phyloP scores from a whole-genome alignment of 2,113 vertebrate genomes.

The Zonotrichia leucophrys region DNA sequence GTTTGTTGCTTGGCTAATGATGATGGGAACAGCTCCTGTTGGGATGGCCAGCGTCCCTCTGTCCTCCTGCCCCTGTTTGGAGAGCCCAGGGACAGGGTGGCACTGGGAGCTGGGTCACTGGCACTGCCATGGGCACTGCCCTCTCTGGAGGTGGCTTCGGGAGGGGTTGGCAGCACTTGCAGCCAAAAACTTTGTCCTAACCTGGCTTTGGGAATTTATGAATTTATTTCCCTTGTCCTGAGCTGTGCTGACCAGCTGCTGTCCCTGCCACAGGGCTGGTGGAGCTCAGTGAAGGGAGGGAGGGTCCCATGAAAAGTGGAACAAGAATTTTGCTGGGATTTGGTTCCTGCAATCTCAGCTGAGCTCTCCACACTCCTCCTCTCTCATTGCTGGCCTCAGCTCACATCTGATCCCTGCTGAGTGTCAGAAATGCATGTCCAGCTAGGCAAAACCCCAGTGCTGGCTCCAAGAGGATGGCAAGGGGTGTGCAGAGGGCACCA shows the following conservation, averaged over 20 bases:
- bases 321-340: not conserved
- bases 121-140: not conserved
- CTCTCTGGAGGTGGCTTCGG: rapidly evolving
- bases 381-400: no score
- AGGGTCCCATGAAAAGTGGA: not conserved
- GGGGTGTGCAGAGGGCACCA: not conserved
- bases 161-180: not conserved
- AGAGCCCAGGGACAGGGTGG: not conserved
- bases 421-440: not conserved
- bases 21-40: not conserved
- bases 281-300: not conserved
- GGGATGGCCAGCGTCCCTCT: not conserved
- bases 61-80: not conserved
- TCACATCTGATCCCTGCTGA: no score
- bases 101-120: not conserved
- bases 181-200: not conserved
- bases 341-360: not conserved
- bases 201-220: not conserved
- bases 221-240: not conserved
- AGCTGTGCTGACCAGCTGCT: not conserved
- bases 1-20: not conserved
- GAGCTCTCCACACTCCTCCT: not conserved
- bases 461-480: not conserved
- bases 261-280: not conserved
- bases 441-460: rapidly evolving